Evolutionary conservation across 2,113 vertebrate species (phyloP), one percentile per base, ranked within the genome.

Genomic region (Abramis brama): DNA sequence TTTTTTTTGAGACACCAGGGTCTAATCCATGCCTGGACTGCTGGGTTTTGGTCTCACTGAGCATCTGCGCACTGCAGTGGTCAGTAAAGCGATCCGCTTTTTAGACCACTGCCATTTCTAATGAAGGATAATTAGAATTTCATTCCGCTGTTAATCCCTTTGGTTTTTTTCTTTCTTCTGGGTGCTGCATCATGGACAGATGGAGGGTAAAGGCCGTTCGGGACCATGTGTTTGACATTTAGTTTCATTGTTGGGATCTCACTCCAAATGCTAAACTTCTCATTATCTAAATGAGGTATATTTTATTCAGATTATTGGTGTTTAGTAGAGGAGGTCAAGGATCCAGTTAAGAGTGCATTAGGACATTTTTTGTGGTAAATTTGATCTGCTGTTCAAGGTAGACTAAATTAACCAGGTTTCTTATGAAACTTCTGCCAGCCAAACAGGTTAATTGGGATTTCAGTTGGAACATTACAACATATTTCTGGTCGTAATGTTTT

Each of bases 41-140:
- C 30, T 21, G 79, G 17, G 75, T 60, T 89, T 76, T 10, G 81
- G 57, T 76, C 57, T 39, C 10, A 23, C 23, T 60, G 33, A 87
- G 60, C 75, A 76, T 47, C 45, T 84, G 43, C n/a, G 6, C 43
- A 36, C 47, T 66, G 30, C 36, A 62, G 50, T 52, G 79, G 71
- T 79, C 81, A 47, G 81, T 23, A 75, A 84, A 59, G 75, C 66
- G 66, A 88, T 86, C 80, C n/a, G 79, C 83, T 88, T 88, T 82
- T 88, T 82, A 78, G 47, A 64, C 85, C 57, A 45, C 45, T 52
- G 64, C 76, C 71, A 70, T 79, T 68, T 88, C 66, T 88, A 86
- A 86, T 75, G 76, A 86, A 55, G 75, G 39, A 70, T 80, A 79
- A 84, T 89, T 89, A 86, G 45, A 66, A 57, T 85, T 82, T 66